phyloP scores from a whole-genome alignment of 1,140 invertebrate species.

The Ips typographus region DNA sequence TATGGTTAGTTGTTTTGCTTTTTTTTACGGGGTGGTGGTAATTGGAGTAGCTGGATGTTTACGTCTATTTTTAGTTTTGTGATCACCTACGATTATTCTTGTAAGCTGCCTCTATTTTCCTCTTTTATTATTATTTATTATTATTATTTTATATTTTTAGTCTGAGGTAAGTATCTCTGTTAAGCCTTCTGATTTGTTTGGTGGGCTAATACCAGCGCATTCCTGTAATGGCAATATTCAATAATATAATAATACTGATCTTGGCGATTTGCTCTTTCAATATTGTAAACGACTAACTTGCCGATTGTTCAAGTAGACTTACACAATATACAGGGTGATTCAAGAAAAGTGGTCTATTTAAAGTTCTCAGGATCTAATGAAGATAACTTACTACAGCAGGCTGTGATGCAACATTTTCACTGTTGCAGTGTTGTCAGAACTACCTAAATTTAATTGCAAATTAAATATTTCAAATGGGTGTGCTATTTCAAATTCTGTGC shows the following conservation, averaged over 20 bases:
- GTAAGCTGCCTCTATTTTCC: neutral
- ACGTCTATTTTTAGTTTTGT: constrained; percentile 2
- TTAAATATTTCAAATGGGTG: no score
- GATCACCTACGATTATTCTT: constrained; percentile 11
- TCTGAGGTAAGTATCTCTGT: constrained; percentile 36
- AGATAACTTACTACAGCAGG: no score
- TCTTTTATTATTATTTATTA: constrained; percentile 16
- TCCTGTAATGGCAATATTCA: constrained; percentile 41
- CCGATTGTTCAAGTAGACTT: constrained; percentile 15
- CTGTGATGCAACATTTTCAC: no score
- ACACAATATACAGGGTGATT: neutral
- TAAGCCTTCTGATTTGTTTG: neutral
- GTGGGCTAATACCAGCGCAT: constrained; percentile 4
- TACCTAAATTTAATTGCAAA: no score
- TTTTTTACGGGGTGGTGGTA: constrained; percentile 13
- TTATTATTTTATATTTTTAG: neutral
- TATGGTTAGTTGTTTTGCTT: constrained; percentile 11
- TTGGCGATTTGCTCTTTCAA: constrained; percentile 34
- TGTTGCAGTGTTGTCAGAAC: no score
- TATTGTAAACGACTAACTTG: constrained; percentile 2
- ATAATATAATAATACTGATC: constrained; percentile 29
- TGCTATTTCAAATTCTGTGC: no score
- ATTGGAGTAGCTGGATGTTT: constrained; percentile 2
- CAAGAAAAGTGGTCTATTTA: no score
- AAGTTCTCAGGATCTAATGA: no score